phyloP scores from a whole-genome alignment of 2,888 invertebrate genomes.

The Sympetrum striolatum region DNA sequence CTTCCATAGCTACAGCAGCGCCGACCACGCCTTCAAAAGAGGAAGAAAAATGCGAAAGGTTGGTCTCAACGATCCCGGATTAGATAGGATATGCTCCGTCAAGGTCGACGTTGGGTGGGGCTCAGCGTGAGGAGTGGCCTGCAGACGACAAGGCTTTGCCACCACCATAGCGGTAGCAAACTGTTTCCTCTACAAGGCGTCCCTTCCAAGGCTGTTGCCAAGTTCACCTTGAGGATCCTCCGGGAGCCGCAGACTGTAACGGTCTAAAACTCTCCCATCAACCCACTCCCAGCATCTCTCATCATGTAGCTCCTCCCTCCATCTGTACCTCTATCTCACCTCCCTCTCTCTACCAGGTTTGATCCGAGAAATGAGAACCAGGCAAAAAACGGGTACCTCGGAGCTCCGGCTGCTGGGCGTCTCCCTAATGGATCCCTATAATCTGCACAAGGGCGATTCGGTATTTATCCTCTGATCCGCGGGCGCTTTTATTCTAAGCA shows the following conservation, averaged over 20 bases:
- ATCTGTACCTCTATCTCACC: not conserved
- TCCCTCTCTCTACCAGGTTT: not conserved
- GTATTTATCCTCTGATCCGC: not conserved
- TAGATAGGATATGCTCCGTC: not conserved
- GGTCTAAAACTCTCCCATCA: not conserved
- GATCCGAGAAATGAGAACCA: not conserved
- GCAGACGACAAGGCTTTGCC: not conserved
- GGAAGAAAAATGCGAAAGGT: not conserved
- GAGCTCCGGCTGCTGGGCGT: not conserved
- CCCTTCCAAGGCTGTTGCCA: conserved; percentile 31
- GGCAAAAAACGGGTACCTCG: not conserved
- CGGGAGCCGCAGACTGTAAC: conserved; percentile 27
- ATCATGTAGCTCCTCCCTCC: not conserved
- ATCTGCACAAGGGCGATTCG: not conserved
- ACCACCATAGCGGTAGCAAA: conserved; percentile 11
- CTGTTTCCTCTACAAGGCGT: conserved; percentile 2
- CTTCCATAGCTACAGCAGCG: not conserved
- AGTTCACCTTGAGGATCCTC: conserved; percentile 22
- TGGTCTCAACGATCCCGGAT: not conserved
- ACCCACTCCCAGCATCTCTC: not conserved
- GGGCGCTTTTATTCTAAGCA: not conserved
- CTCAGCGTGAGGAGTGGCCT: not conserved
- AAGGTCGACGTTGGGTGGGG: conserved; percentile 25
- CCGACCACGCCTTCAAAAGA: not conserved
- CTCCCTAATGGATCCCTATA: not conserved